Percentiles rank a stretch among this genome's conserved stretches.
Evolutionary conservation across 2,797 vertebrate genomes (phyloP).

Genomic region (Podarcis lilfordi): DNA sequence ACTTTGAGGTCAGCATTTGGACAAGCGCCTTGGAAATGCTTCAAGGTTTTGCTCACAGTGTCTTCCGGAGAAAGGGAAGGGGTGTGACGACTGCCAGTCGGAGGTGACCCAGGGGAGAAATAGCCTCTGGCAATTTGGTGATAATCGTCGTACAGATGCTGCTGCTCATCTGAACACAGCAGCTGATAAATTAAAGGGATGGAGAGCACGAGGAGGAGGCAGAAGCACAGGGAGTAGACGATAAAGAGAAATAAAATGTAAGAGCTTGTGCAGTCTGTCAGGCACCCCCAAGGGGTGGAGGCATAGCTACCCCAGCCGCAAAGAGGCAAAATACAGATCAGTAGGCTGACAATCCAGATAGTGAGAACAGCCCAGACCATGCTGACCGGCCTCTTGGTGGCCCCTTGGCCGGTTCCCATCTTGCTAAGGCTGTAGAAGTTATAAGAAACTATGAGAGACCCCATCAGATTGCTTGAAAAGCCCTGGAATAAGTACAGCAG

Average conservation of each 20-base stretch:
- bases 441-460: slow-evolving; percentile 88
- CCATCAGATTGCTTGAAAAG: slow-evolving; percentile 93
- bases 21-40: slow-evolving; percentile 73
- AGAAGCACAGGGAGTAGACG: slow-evolving; percentile 86
- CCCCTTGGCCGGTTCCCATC: slow-evolving; percentile 69
- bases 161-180: slow-evolving; percentile 89
- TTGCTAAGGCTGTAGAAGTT: slow-evolving; percentile 87
- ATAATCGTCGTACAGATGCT: slow-evolving; percentile 74
- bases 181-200: slow-evolving; percentile 86
- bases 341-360: slow-evolving; percentile 87
- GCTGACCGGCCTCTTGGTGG: slow-evolving; percentile 68
- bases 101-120: slow-evolving; percentile 74
- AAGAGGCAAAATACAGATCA: slow-evolving; percentile 86
- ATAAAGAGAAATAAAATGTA: slow-evolving; percentile 84
- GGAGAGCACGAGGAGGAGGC: slow-evolving; percentile 83
- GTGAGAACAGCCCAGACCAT: slow-evolving; percentile 80
- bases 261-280: slow-evolving; percentile 82
- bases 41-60: slow-evolving; percentile 76
- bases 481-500: slow-evolving; percentile 93
- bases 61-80: slow-evolving; percentile 77
- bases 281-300: slow-evolving; percentile 88
- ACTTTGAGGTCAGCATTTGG: slow-evolving; percentile 61
- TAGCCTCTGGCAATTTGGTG: slow-evolving; percentile 75
- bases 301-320: slow-evolving; percentile 91
- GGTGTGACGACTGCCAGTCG: slow-evolving; percentile 72